phyloP scores from a whole-genome alignment of 2,797 vertebrate species.

The Dallia pectoralis region DNA sequence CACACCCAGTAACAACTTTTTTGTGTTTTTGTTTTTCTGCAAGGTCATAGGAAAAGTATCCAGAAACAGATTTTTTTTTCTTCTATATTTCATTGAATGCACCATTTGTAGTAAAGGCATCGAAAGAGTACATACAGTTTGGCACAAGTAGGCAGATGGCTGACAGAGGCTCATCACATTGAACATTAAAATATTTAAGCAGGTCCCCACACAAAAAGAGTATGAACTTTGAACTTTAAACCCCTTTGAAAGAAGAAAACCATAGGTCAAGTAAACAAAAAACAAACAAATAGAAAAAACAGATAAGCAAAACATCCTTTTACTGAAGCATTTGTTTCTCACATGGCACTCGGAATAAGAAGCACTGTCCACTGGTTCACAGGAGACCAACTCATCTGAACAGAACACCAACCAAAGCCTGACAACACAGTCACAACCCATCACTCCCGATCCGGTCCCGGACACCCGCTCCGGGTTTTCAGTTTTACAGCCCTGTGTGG shows the following conservation, averaged over 20 bases:
- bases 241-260: constrained; percentile 55
- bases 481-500: constrained; percentile 45
- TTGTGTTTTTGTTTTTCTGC: constrained; percentile 51
- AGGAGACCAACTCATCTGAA: constrained; percentile 75
- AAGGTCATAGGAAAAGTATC: constrained; percentile 64
- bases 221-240: constrained; percentile 77
- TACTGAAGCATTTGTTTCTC: constrained; percentile 75
- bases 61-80: constrained; percentile 52
- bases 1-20: constrained; percentile 52
- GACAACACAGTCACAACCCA: constrained; percentile 75
- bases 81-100: constrained; percentile 64
- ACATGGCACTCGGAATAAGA: constrained; percentile 74
- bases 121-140: constrained; percentile 77
- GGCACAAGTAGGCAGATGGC: constrained; percentile 79
- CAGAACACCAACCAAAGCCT: constrained; percentile 72
- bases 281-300: too few species aligned
- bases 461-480: constrained; percentile 28
- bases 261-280: constrained; percentile 61
- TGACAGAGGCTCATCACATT: constrained; percentile 75
- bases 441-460: constrained; percentile 60
- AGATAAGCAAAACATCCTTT: constrained; percentile 71
- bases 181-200: constrained; percentile 68
- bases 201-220: constrained; percentile 62
- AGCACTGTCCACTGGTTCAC: constrained; percentile 79
- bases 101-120: constrained; percentile 77